Evolutionary conservation across 2,888 invertebrate species (phyloP).

Genomic region (Microctonus brassicae): DNA sequence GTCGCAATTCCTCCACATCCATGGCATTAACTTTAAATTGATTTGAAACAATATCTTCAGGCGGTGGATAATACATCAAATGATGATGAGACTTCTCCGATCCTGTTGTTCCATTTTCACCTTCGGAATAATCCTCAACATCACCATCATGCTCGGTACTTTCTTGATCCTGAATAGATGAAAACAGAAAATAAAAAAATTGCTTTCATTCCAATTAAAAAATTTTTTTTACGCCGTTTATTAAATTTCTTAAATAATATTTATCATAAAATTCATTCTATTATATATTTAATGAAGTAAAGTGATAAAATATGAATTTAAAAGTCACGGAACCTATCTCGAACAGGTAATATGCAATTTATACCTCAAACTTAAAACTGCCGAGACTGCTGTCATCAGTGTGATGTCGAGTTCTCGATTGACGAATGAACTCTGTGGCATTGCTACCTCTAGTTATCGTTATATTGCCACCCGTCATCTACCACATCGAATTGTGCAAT

Average conservation of each 20-base stretch:
- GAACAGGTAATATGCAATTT: constrained; percentile 6
- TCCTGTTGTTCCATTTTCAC: constrained; percentile 75
- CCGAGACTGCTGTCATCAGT: constrained; percentile 81
- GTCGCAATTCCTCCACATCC: constrained; percentile 86
- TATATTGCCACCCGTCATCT: constrained; percentile 66
- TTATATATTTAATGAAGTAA: background rate
- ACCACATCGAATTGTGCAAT: constrained; percentile 44
- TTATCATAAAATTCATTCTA: constrained; percentile 10
- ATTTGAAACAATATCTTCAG: constrained; percentile 75
- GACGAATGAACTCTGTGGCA: constrained; percentile 61
- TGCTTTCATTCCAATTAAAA: background rate
- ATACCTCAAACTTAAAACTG: constrained; percentile 79
- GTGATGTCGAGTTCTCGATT: constrained; percentile 74
- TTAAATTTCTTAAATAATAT: constrained; percentile 6
- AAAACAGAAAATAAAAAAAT: background rate
- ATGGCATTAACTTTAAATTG: constrained; percentile 91
- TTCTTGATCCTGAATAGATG: constrained; percentile 68
- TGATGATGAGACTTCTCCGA: constrained; percentile 76
- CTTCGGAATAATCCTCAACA: constrained; percentile 88
- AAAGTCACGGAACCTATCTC: background rate
- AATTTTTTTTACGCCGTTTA: background rate
- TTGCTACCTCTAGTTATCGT: constrained; percentile 67
- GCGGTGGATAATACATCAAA: constrained; percentile 82
- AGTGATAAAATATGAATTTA: constrained; percentile 1
- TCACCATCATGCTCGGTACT: constrained; percentile 90